Percentiles rank a stretch among this genome's conserved stretches.
These are phyloP conservation scores for Orchesella cincta DNA, from an alignment of 1,140 invertebrate species.

Conservation along the genomic window DNA sequence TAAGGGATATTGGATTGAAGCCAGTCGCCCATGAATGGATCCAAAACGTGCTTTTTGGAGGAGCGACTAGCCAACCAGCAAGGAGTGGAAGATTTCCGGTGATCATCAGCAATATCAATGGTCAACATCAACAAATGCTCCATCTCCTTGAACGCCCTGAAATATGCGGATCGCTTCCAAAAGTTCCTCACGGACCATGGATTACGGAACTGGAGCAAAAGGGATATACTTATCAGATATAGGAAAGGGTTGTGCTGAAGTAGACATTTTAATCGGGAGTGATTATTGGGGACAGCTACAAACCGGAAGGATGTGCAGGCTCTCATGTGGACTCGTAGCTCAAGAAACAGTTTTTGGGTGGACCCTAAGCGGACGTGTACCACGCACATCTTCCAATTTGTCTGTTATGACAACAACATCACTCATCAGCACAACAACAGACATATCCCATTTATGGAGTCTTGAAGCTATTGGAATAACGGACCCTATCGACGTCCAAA, in stretches of 20 bases:
- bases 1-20: not conserved
- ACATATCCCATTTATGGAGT: conserved; percentile 52
- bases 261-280: conserved; percentile 33
- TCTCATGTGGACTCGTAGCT: conserved; percentile 52
- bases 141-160: not conserved
- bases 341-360: conserved; percentile 54
- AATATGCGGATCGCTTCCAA: conserved; percentile 28
- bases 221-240: conserved; percentile 33
- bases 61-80: not conserved
- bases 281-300: conserved; percentile 11
- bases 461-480: conserved; percentile 52
- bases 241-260: not conserved
- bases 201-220: conserved; percentile 5
- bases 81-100: not conserved
- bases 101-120: not conserved
- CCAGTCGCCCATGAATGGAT: not conserved
- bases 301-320: conserved; percentile 49
- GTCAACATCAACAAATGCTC: not conserved
- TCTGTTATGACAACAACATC: not conserved
- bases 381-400: too few relatives aligned
- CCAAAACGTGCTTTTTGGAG: conserved; percentile 31
- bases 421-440: not conserved
- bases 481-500: conserved; percentile 38
- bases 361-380: conserved; percentile 51
- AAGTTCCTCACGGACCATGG: conserved; percentile 27